Evolutionary conservation across 2,888 invertebrate species (phyloP).

Genomic region (Therioaphis trifolii): DNA sequence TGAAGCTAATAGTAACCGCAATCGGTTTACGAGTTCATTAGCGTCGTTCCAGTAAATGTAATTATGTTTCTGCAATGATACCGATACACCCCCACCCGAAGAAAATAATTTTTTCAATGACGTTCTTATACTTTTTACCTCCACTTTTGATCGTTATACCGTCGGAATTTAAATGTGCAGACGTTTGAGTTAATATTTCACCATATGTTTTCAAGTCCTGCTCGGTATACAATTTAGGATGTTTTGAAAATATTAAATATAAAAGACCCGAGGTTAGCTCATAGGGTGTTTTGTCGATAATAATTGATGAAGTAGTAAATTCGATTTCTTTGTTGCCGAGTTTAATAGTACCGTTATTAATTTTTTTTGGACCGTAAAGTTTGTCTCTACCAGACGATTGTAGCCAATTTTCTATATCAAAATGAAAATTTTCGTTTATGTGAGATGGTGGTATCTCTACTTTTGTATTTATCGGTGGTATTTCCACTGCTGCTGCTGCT

Average conservation of each 20-base stretch:
- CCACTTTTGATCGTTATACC: no score
- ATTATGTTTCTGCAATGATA: not conserved
- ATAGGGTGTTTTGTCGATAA: not conserved
- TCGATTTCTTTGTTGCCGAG: not conserved
- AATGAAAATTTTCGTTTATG: not conserved
- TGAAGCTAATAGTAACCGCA: constrained; percentile 14
- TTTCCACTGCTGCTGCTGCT: not conserved
- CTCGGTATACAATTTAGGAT: not conserved
- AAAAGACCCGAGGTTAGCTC: not conserved
- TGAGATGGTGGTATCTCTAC: not conserved
- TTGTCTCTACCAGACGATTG: not conserved
- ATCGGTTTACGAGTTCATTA: constrained; percentile 61
- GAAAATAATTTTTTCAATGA: constrained; percentile 1
- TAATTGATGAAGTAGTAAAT: not conserved
- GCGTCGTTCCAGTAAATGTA: constrained; percentile 32
- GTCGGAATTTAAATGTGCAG: not conserved
- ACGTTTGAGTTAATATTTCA: not conserved
- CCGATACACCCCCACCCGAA: not conserved
- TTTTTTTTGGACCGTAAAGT: not conserved
- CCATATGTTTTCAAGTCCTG: not conserved
- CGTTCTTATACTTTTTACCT: no score
- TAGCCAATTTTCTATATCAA: not conserved
- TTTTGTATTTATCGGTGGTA: no score
- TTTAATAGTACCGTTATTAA: not conserved
- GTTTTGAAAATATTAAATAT: not conserved